These are phyloP conservation scores for Centropus bengalensis DNA, from an alignment of 2,113 vertebrate species.

Conservation along the genomic window DNA sequence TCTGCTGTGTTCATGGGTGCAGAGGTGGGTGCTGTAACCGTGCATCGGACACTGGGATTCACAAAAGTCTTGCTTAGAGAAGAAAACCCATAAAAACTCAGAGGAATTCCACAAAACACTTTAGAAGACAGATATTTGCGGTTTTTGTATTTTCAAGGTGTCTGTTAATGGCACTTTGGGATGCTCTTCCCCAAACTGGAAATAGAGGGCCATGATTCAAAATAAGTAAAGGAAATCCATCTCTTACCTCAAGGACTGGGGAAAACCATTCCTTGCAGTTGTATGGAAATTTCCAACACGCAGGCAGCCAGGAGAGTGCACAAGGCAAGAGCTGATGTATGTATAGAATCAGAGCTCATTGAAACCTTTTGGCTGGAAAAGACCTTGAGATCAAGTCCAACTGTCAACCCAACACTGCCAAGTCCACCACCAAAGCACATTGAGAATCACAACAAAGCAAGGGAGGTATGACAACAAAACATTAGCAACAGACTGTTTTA, in stretches of 20 bases:
- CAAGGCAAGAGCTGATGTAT: not conserved
- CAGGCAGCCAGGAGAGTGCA: not conserved
- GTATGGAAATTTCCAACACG: not conserved
- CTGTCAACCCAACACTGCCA: too few relatives aligned
- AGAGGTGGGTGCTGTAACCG: not conserved
- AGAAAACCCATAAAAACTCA: not conserved
- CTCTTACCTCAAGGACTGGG: not conserved
- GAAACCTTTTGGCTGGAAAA: too few relatives aligned
- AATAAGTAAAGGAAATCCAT: not conserved
- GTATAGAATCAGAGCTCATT: not conserved
- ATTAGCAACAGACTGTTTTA: not conserved
- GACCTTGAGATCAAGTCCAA: too few relatives aligned
- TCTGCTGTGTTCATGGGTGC: not conserved
- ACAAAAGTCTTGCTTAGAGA: not conserved
- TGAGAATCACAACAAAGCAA: not conserved
- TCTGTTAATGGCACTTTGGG: not conserved
- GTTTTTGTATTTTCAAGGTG: not conserved
- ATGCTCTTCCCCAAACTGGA: not conserved
- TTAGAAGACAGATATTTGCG: not conserved
- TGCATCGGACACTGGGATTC: not conserved
- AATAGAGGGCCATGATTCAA: not conserved
- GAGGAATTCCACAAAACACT: not conserved
- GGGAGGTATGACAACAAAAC: not conserved
- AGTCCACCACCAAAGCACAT: too few relatives aligned
- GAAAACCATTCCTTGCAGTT: not conserved